Percentiles rank a stretch among this genome's conserved stretches.
These are phyloP conservation scores for Pipistrellus nathusii DNA, from an alignment of 2,797 vertebrate species.

Conservation along the genomic window DNA sequence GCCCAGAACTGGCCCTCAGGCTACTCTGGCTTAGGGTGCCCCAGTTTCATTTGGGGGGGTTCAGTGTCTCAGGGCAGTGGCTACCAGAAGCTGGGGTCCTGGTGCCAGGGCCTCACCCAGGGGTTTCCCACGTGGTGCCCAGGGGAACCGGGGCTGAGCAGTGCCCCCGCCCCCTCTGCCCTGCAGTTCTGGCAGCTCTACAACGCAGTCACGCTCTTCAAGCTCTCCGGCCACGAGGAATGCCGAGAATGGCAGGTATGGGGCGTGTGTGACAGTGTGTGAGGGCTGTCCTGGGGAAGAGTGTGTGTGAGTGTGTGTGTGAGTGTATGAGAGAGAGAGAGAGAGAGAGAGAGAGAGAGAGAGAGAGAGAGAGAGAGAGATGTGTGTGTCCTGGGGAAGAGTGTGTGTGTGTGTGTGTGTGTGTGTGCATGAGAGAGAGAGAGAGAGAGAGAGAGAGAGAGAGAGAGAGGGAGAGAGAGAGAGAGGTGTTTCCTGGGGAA, in stretches of 20 bases:
- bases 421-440: neutral
- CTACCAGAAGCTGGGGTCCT: neutral
- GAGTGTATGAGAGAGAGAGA: too few relatives aligned
- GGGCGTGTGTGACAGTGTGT: neutral
- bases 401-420: too few relatives aligned
- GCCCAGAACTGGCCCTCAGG: neutral
- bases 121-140: neutral
- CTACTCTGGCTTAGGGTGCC: neutral
- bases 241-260: conserved; percentile 99
- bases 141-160: neutral
- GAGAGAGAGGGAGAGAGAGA: too few relatives aligned
- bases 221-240: conserved; percentile 92
- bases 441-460: too few relatives aligned
- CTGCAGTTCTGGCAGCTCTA: conserved; percentile 99
- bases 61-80: neutral
- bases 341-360: too few relatives aligned
- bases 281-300: too few relatives aligned
- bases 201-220: conserved; percentile 95
- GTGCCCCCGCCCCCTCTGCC: neutral
- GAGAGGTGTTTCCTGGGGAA: too few relatives aligned
- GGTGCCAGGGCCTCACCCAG: neutral
- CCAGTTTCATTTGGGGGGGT: neutral
- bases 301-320: too few relatives aligned
- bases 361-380: too few relatives aligned
- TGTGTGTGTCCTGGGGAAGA: too few relatives aligned